Evolutionary conservation across 2,888 invertebrate genomes (phyloP), one percentile per base, ranked within the genome.

Genomic region (Heteromurus nitidus): DNA sequence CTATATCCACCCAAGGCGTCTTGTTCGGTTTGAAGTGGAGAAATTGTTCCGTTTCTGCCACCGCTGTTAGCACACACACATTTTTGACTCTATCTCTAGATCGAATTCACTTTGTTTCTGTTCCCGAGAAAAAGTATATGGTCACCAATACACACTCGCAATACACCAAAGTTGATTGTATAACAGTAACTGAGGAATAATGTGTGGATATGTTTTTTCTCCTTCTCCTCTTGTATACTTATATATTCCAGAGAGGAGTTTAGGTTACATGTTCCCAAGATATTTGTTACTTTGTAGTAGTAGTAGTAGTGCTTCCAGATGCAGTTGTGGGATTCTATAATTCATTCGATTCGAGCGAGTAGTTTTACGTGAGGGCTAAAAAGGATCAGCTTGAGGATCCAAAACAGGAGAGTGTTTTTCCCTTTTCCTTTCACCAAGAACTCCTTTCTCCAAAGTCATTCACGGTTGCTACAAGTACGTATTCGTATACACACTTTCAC

Each of bases 341-440:
- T 30, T 68, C 30, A 50, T 16, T 55, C 55, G 36, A 28, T 31
- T 53, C 31, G 31, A 69, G 9, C 50, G 31, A 42, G 69, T 24
- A 55, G 55, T 69, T 69, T 69, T 55, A 69, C 69, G 55, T 55
- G 69, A 69, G 55, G 11, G 69, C 69, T 69, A 69, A 55, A 69
- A 55, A 55, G 69, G 69, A 69, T 69, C 69, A 69, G 24, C 58
- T 55, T 58, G n/a, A 55, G 69, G 58, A 69, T 69, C 69, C 58
- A 69, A 42, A 67, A 53, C 22, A 69, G 55, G 55, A 69, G 36
- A 58, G 24, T 30, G 22, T 0, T 31, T 69, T 47, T 22, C 58
- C 24, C 50, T 24, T 47, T 22, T 28, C 22, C 24, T n/a, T 62
- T 42, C 31, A 26, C 16, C 65, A 65, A 7, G 20, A 36, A 36